Percentiles rank a stretch among this genome's conserved stretches.
Evolutionary conservation across 2,113 vertebrate genomes (phyloP).

Genomic region (Anhinga rufa): DNA sequence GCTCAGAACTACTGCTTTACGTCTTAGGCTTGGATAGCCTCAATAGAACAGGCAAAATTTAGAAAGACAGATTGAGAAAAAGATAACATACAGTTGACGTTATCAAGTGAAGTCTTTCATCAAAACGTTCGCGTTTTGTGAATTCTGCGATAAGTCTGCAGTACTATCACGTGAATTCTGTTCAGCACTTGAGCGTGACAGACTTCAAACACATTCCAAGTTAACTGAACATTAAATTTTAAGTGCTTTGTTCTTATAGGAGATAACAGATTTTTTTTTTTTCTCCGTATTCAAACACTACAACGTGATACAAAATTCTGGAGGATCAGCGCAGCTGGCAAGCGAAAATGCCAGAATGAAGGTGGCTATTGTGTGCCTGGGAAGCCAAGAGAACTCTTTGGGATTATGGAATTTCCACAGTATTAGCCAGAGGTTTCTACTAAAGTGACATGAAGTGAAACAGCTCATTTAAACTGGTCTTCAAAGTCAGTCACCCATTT

Average conservation of each 20-base stretch:
- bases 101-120: neutral
- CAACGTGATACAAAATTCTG: neutral
- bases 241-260: constrained; percentile 2
- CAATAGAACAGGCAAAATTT: neutral
- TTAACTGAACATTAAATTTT: neutral
- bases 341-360: neutral
- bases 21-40: neutral
- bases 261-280: neutral
- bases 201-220: constrained; percentile 33
- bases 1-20: neutral
- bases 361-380: neutral
- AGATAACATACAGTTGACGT: neutral
- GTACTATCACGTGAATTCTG: neutral
- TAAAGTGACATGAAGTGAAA: neutral
- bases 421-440: neutral
- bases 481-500: neutral
- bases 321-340: neutral
- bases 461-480: neutral
- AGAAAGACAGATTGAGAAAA: neutral
- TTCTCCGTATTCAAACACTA: neutral
- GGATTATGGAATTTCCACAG: neutral
- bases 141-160: neutral
- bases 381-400: neutral
- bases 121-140: neutral
- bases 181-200: neutral